A percentile compares a stretch with the other conserved stretches of the same genome.
These are phyloP conservation scores for Callimorpha dominula DNA, from an alignment of 2,888 invertebrate genomes.

Conservation along the genomic window DNA sequence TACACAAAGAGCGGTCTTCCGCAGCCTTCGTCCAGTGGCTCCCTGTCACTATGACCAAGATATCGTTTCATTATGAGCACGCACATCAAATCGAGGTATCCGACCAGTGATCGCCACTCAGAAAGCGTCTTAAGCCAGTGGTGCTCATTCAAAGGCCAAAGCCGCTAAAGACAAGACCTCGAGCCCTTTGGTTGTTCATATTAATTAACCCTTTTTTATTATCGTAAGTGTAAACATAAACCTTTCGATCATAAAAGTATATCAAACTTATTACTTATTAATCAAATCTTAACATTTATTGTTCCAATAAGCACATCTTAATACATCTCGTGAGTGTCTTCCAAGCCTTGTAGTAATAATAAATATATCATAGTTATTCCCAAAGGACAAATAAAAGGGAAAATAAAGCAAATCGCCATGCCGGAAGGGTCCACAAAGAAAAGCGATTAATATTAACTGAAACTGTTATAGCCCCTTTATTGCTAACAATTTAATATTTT, in stretches of 20 bases:
- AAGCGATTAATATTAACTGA: slow-evolving; percentile 87
- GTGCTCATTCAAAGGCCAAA: too few relatives aligned
- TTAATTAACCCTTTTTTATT: neutral
- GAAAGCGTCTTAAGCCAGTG: too few relatives aligned
- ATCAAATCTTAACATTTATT: slow-evolving; percentile 48
- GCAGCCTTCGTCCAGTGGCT: too few relatives aligned
- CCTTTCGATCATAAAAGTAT: slow-evolving; percentile 10
- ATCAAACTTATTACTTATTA: slow-evolving; percentile 32
- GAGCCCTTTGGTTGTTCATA: neutral
- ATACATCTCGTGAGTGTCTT: slow-evolving; percentile 83
- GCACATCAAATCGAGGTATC: too few relatives aligned
- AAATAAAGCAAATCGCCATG: slow-evolving; percentile 83
- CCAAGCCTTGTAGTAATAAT: slow-evolving; percentile 80
- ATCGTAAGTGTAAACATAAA: neutral
- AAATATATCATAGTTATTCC: slow-evolving; percentile 85
- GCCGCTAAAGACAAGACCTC: neutral
- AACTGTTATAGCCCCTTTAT: slow-evolving; percentile 82
- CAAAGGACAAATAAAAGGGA: slow-evolving; percentile 81
- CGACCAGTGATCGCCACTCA: too few relatives aligned
- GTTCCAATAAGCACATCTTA: slow-evolving; percentile 70
- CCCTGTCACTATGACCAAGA: too few relatives aligned
- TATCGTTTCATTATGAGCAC: too few relatives aligned
- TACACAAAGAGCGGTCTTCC: too few relatives aligned
- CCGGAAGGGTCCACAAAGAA: slow-evolving; percentile 84
- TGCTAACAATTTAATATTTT: slow-evolving; percentile 81